Evolutionary conservation across 2,113 vertebrate genomes (phyloP).

Genomic region (Lipophrys pholis): DNA sequence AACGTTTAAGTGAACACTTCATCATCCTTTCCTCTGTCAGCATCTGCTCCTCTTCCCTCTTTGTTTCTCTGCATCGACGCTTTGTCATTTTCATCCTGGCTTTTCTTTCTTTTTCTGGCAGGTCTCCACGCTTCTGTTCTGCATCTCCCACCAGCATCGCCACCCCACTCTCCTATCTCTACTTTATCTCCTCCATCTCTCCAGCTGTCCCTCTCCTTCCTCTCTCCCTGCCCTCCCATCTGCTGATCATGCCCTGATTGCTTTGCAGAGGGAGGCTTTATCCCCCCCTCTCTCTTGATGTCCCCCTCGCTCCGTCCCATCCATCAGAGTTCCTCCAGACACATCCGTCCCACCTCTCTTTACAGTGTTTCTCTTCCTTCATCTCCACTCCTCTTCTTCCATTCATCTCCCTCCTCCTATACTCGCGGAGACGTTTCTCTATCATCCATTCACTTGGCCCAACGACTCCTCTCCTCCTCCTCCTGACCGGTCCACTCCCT

Average conservation of each 20-base stretch:
- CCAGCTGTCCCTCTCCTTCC: conserved; percentile 65
- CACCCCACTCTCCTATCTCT: conserved; percentile 26
- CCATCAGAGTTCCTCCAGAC: conserved; percentile 39
- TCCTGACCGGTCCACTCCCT: conserved; percentile 50
- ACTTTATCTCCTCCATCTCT: conserved; percentile 71
- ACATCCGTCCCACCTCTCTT: conserved; percentile 15
- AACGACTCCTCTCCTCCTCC: conserved; percentile 40
- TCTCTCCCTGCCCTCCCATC: conserved; percentile 75
- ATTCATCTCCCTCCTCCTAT: conserved; percentile 19
- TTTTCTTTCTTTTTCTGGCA: conserved; percentile 46
- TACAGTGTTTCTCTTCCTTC: conserved; percentile 10
- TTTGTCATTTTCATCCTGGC: conserved; percentile 44
- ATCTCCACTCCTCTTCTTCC: neutral
- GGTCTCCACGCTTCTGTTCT: conserved; percentile 58
- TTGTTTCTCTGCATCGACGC: conserved; percentile 45
- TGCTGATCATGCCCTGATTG: conserved; percentile 75
- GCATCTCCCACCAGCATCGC: conserved; percentile 16
- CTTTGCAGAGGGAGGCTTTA: conserved; percentile 55
- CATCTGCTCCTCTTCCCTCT: conserved; percentile 31
- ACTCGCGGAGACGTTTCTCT: conserved; percentile 25
- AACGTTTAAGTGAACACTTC: conserved; percentile 58
- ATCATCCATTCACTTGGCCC: conserved; percentile 25
- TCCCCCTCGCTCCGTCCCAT: conserved; percentile 42
- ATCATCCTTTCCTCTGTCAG: conserved; percentile 64
- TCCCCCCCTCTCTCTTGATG: conserved; percentile 48